Evolutionary conservation across 2,113 vertebrate species (phyloP).

Genomic region (Trinectes maculatus): DNA sequence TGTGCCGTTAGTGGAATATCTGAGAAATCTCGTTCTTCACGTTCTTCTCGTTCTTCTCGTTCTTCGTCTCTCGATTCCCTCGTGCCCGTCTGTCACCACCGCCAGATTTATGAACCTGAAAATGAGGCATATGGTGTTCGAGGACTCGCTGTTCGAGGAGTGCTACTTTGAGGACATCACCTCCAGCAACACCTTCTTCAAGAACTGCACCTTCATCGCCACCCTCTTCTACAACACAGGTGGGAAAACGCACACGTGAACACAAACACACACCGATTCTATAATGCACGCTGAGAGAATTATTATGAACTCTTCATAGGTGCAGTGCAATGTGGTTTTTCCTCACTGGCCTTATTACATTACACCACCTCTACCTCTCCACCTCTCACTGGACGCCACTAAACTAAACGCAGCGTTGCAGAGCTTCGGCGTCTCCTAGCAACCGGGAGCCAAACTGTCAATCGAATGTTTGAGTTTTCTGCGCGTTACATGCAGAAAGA

Average conservation of each 20-base stretch:
- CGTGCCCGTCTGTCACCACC: background rate
- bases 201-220: constrained; percentile 95
- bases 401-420: constrained; percentile 1
- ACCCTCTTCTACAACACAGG: constrained; percentile 98
- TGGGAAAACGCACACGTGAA: constrained; percentile 53
- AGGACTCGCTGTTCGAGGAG: constrained; percentile 95
- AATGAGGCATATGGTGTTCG: constrained; percentile 94
- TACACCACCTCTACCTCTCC: background rate
- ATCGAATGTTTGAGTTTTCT: constrained; percentile 5
- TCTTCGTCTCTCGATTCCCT: background rate
- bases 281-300: no score
- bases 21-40: background rate
- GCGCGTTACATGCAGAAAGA: background rate
- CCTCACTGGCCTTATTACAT: no score
- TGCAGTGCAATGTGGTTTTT: no score
- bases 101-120: constrained; percentile 92
- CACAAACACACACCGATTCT: background rate
- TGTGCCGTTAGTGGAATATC: background rate
- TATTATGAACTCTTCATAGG: no score
- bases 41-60: background rate
- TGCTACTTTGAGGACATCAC: constrained; percentile 98
- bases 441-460: constrained; percentile 29
- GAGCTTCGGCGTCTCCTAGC: constrained; percentile 56
- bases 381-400: background rate
- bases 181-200: constrained; percentile 97